A percentile compares a stretch with the other conserved stretches of the same genome.
Conservation (phyloP, 2,888 invertebrate genomes). For the Xanthia icteritia region DNA sequence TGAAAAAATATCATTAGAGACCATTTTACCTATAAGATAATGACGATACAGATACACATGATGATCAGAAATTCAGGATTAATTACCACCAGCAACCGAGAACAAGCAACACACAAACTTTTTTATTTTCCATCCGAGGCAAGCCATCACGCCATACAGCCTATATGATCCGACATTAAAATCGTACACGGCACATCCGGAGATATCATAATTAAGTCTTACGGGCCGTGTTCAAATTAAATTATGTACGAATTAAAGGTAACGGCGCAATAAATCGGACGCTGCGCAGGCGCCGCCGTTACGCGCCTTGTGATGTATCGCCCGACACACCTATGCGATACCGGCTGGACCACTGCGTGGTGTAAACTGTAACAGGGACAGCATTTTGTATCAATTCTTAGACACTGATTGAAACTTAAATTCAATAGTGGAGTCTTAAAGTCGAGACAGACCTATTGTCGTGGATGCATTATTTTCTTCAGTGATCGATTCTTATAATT, state of each 20-base stretch:
- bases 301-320: constrained; percentile 81
- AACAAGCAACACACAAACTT: constrained; percentile 32
- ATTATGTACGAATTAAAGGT: constrained; percentile 87
- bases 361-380: constrained; percentile 13
- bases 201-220: constrained; percentile 86
- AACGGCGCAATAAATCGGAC: constrained; percentile 82
- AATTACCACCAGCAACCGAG: constrained; percentile 35
- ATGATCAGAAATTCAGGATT: constrained; percentile 33
- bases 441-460: background rate
- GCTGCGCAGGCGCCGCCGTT: constrained; percentile 80
- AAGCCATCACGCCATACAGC: constrained; percentile 42
- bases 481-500: background rate
- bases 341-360: constrained; percentile 56
- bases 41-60: background rate
- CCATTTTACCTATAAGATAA: background rate
- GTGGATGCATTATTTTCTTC: background rate
- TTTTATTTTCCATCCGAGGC: constrained; percentile 36
- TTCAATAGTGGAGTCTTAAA: background rate
- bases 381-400: background rate
- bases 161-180: constrained; percentile 58
- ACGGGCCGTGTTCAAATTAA: constrained; percentile 85
- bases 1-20: background rate
- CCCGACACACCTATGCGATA: constrained; percentile 68
- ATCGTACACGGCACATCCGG: constrained; percentile 69
- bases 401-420: background rate